A percentile compares a stretch with the other conserved stretches of the same genome.
Evolutionary conservation across 1,140 invertebrate species (phyloP).

Genomic region (Ceratitis capitata): DNA sequence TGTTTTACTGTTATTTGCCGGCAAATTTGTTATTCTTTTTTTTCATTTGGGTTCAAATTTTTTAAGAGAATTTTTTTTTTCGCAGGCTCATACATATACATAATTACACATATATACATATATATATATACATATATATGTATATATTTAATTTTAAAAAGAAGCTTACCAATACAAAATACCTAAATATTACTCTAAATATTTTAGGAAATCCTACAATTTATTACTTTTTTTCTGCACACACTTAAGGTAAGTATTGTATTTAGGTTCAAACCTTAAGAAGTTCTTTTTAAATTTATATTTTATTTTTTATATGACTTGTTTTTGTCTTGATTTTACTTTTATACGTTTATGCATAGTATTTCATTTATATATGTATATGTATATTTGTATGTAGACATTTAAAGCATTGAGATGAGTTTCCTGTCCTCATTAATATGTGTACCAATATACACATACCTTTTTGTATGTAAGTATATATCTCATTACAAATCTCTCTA

Average conservation of each 20-base stretch:
- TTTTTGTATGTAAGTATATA: neutral
- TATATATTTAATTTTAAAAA: neutral
- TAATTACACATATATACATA: neutral
- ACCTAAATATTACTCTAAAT: conserved; percentile 14
- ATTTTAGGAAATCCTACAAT: conserved; percentile 13
- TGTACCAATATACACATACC: neutral
- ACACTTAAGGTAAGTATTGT: no score
- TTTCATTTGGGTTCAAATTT: neutral
- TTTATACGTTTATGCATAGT: neutral
- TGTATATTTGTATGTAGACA: neutral
- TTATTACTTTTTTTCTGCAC: neutral
- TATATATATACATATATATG: neutral
- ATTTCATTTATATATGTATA: neutral
- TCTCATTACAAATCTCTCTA: neutral
- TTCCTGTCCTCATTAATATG: neutral
- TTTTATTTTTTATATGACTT: neutral
- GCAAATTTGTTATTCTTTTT: neutral
- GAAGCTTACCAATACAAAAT: conserved; percentile 11
- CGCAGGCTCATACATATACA: conserved; percentile 15
- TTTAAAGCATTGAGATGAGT: conserved; percentile 21
- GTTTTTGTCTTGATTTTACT: no score
- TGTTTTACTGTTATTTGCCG: neutral
- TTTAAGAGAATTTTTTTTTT: neutral
- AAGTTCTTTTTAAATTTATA: neutral
- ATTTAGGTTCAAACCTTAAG: no score